A percentile compares a stretch with the other conserved stretches of the same genome.
Conservation (phyloP, 1,140 invertebrate species). For the Formica exsecta region DNA sequence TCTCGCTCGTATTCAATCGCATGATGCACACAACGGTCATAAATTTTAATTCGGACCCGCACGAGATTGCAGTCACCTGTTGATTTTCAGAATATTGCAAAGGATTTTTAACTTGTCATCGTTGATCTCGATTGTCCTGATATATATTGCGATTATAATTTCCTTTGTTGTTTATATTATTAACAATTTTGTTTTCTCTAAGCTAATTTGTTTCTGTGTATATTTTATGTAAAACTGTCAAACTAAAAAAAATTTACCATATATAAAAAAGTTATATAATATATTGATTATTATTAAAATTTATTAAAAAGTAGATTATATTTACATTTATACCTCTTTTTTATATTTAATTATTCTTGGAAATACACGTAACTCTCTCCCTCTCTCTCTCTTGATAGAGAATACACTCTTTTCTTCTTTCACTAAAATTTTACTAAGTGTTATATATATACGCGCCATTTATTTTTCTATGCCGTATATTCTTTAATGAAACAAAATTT, state of each 20-base stretch:
- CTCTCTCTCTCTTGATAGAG: background rate
- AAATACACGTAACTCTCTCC: background rate
- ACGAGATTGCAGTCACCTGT: constrained; percentile 26
- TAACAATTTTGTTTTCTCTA: background rate
- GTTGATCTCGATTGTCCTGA: background rate
- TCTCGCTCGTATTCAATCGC: background rate
- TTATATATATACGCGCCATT: too few species aligned
- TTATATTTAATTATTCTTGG: constrained; percentile 6
- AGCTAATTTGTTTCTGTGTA: background rate
- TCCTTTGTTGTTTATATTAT: background rate
- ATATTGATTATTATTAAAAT: constrained; percentile 4
- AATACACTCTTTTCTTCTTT: background rate
- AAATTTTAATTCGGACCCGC: constrained; percentile 42
- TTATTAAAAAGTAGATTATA: background rate
- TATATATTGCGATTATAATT: background rate
- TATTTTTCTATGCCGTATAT: too few species aligned
- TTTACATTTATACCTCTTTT: background rate
- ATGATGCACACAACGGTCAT: constrained; percentile 24
- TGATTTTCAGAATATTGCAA: constrained; percentile 5
- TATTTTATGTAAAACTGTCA: background rate
- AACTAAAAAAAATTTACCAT: background rate
- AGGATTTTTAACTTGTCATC: background rate
- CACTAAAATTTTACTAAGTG: too few species aligned
- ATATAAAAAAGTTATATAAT: background rate
- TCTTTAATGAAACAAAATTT: too few species aligned